A percentile compares a stretch with the other conserved stretches of the same genome.
These are phyloP conservation scores for Battus philenor DNA, from an alignment of 1,140 invertebrate species.

Conservation along the genomic window DNA sequence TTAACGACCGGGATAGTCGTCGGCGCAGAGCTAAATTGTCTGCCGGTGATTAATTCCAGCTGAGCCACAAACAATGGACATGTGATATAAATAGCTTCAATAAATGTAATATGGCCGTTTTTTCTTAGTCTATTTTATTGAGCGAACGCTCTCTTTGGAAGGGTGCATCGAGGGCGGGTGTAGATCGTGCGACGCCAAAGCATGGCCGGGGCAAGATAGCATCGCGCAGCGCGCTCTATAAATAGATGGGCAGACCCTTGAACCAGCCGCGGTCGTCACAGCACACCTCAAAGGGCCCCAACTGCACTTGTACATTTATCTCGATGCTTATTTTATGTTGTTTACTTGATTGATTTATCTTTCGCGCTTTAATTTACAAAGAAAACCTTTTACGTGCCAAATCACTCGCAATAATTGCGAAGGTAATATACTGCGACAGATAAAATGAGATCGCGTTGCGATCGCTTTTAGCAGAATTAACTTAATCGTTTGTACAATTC, in stretches of 20 bases:
- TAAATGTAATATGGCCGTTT: constrained; percentile 60
- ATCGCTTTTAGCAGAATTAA: too few species aligned
- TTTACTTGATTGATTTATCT: constrained; percentile 14
- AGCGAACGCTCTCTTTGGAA: constrained; percentile 51
- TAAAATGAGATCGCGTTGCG: too few species aligned
- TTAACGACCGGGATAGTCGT: constrained; percentile 32
- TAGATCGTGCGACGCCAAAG: constrained; percentile 51
- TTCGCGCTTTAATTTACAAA: constrained; percentile 1
- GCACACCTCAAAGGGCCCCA: constrained; percentile 51
- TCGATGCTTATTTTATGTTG: constrained; percentile 21
- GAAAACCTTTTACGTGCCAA: constrained; percentile 3
- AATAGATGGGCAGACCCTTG: constrained; percentile 68
- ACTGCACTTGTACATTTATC: constrained; percentile 38
- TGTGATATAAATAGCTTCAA: constrained; percentile 64
- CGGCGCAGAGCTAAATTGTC: constrained; percentile 38
- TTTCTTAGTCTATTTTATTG: constrained; percentile 70
- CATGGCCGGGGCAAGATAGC: constrained; percentile 56
- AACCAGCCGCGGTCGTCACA: constrained; percentile 61
- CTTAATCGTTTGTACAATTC: too few species aligned
- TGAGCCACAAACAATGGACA: constrained; percentile 62
- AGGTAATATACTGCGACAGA: too few species aligned
- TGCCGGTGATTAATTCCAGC: constrained; percentile 54
- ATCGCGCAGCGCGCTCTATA: constrained; percentile 65
- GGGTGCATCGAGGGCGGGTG: constrained; percentile 64
- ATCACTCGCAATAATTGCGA: too few species aligned